Percentiles rank a stretch among this genome's conserved stretches.
Conservation (phyloP, 2,113 vertebrate species). For the Toxotes jaculatrix region DNA sequence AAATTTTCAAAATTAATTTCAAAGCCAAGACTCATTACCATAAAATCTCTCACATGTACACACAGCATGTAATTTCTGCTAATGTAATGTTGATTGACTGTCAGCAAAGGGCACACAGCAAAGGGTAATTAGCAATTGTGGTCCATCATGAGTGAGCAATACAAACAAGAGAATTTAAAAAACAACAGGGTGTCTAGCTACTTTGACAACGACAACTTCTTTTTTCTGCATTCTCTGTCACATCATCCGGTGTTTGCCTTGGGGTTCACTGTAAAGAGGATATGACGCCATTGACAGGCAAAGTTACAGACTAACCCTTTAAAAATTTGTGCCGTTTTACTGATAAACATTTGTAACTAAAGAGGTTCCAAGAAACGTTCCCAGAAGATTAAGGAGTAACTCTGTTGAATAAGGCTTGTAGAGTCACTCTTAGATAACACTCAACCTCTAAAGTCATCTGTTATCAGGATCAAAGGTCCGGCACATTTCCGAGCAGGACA, state of each 20-base stretch:
- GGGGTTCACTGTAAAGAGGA: too few relatives aligned
- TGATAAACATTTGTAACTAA: background rate
- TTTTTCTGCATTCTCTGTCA: too few relatives aligned
- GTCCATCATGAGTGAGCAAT: too few relatives aligned
- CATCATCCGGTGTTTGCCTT: too few relatives aligned
- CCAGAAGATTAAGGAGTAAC: background rate
- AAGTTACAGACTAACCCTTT: background rate
- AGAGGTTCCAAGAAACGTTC: background rate
- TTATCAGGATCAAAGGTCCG: background rate
- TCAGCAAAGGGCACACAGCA: too few relatives aligned
- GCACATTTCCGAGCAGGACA: background rate
- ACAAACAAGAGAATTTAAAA: too few relatives aligned
- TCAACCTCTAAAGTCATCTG: background rate
- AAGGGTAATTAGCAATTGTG: too few relatives aligned
- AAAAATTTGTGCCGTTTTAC: background rate
- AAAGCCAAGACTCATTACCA: background rate
- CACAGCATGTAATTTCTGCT: too few relatives aligned
- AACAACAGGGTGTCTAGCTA: too few relatives aligned
- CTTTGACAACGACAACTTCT: too few relatives aligned
- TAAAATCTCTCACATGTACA: background rate
- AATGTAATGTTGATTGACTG: too few relatives aligned
- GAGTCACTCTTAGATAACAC: constrained; percentile 38
- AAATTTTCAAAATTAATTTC: background rate
- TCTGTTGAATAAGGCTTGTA: constrained; percentile 6
- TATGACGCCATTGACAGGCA: too few relatives aligned